Base-by-base conservation (phyloP, 2,888 invertebrate species). In the Patella pellucida region DNA sequence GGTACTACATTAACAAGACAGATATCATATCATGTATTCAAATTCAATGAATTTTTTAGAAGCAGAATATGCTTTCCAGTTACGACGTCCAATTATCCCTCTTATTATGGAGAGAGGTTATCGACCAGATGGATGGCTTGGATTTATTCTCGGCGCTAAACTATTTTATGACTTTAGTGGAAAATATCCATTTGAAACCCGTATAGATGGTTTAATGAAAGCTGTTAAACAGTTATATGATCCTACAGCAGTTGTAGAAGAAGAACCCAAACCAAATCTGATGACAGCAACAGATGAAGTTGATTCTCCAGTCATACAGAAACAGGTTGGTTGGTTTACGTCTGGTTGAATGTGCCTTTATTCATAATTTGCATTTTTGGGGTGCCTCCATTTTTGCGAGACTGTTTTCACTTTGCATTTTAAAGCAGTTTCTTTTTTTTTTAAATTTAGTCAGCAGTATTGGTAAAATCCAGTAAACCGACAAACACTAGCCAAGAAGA, bases 91-190 rank as follows among this genome's bases (percentile, higher is more conserved):
- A 52, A 82, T 84, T 14, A 76, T 84, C 31, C 84, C 84, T n/a
- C 70, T 82, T 52, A 77, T 78, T 68, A 78, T 83, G 83, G 78
- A 82, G 70, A 52, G 77, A 7, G 79, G 81, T 5, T 84, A 84
- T 71, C 70, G 52, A 16, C 79, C 84, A 9, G 84, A 84, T 75
- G 84, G 84, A 1, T 84, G 84, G 84, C 74, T 84, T 27, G 84
- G 84, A 0, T 79, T 84, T 62, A 82, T 83, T 52, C 51, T 77
- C 16, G 84, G 84, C 0, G 78, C 84, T 2, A 80, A 82, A 73
- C 72, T 84, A 27, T 84, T 81, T 74, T 82, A 71, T 62, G 81
- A 84, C 54, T 83, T 84, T 71, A 83, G 80, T 41, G 79, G 77
- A 15, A 82, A 82, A 71, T 82, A 81, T 73, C 69, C 75, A 14